These are phyloP conservation scores for Sparus aurata DNA, from an alignment of 2,797 vertebrate species.

Conservation along the genomic window DNA sequence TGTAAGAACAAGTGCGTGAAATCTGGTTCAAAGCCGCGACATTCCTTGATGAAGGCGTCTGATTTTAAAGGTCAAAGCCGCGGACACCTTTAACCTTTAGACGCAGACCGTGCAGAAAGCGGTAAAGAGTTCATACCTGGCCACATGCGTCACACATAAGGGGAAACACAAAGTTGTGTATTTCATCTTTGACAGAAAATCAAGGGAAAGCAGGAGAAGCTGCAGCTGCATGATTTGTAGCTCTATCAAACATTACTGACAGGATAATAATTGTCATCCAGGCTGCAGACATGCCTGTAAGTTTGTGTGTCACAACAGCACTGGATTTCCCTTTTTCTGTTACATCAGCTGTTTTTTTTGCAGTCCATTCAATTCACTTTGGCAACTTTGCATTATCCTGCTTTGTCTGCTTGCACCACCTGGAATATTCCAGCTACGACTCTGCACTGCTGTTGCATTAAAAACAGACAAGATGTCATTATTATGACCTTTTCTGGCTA, in stretches of 20 bases:
- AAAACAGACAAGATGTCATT: background rate
- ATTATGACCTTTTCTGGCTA: no score
- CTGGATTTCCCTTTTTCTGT: slow-evolving; percentile 26
- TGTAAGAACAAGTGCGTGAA: background rate
- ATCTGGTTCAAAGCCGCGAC: slow-evolving; percentile 46
- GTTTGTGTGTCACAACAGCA: background rate
- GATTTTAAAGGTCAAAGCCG: background rate
- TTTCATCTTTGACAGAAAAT: background rate
- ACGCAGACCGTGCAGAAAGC: background rate
- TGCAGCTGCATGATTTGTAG: background rate
- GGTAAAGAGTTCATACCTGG: background rate
- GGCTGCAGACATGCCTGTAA: background rate
- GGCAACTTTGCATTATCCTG: slow-evolving; percentile 2
- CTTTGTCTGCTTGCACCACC: slow-evolving; percentile 41
- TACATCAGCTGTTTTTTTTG: slow-evolving; percentile 34
- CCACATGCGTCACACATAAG: slow-evolving; percentile 8
- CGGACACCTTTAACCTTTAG: slow-evolving; percentile 32
- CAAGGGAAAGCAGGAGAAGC: background rate
- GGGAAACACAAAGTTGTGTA: background rate
- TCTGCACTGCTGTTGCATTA: background rate
- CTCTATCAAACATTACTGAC: background rate
- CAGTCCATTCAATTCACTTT: slow-evolving; percentile 28
- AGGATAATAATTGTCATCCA: background rate
- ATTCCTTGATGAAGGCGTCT: slow-evolving; percentile 17
- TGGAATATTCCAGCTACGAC: slow-evolving; percentile 57